Base-by-base conservation (phyloP, 1,140 invertebrate genomes). In the Polypedilum vanderplanki region DNA sequence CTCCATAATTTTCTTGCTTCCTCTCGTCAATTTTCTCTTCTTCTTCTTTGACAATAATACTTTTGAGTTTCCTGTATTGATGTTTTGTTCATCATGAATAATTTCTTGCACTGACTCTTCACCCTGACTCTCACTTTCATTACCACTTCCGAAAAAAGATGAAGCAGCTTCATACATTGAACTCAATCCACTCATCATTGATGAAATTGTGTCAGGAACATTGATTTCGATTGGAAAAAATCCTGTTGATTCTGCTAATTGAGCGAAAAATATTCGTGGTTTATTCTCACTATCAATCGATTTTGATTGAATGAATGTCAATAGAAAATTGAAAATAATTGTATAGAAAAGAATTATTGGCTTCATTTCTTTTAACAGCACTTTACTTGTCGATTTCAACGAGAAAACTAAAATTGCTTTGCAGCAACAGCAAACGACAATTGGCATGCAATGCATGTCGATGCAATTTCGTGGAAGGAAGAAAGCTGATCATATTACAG, bases 181-280 rank as follows among this genome's bases (percentile, higher is more conserved):
- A 57, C 46, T 15, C n/a, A 70, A 20, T 20, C 65, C 65, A 70
- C 20, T 70, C 65, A 70, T 70, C 65, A 70, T 70, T 18, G 17
- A 20, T 70, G 65, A 70, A 9, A 70, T 18, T 20, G 65, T 70
- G 10, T 70, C 65, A 1, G 65, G 65, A 7, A 70, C 65, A 22
- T 70, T 70, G 1, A 70, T 70, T 70, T 70, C 65, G 3, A 70
- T 70, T 18, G 65, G 65, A 22, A 70, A 70, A 1, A 70, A 70
- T 9, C 65, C 65, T 9, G 65, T 20, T 20, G 65, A n/a, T 18
- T 70, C 65, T 7, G 18, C 4, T 18, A 70, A 5, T 70, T 70
- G 65, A 18, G 17, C n/a, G 18, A 70, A 70, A 22, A 70, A 70
- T 70, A 70, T 70, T 70, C 65, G 17, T 1, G 65, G 65, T 18